phyloP scores from a whole-genome alignment of 1,140 invertebrate species.

The Ceratina calcarata region DNA sequence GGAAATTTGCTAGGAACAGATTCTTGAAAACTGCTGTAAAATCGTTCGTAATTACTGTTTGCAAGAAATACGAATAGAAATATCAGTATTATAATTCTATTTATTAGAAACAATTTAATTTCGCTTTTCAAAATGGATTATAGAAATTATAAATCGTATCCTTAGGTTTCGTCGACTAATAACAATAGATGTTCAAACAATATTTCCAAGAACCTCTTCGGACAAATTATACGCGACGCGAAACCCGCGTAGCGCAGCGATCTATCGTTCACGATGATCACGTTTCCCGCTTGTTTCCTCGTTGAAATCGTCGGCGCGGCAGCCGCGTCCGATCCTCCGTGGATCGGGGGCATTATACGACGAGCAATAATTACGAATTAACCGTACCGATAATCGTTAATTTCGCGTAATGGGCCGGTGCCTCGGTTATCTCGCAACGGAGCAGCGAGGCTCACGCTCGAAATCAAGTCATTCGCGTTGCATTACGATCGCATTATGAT shows the following conservation, averaged over 20 bases:
- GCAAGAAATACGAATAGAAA: too few relatives aligned
- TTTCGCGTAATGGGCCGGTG: conserved; percentile 52
- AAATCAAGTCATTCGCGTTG: conserved; percentile 65
- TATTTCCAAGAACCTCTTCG: neutral
- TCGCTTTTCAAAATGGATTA: too few relatives aligned
- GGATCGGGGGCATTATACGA: conserved; percentile 20
- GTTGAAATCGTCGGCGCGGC: conserved; percentile 29
- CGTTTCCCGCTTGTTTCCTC: conserved; percentile 24
- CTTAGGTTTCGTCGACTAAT: too few relatives aligned
- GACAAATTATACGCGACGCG: neutral
- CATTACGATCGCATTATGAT: conserved; percentile 68
- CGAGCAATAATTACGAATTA: conserved; percentile 59
- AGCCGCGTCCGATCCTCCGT: neutral
- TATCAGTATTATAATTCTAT: too few relatives aligned
- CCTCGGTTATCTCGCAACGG: conserved; percentile 47
- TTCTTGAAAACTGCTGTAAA: too few relatives aligned
- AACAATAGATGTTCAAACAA: too few relatives aligned
- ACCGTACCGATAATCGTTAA: conserved; percentile 60
- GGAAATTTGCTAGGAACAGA: too few relatives aligned
- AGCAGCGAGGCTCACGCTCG: conserved; percentile 43
- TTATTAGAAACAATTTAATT: too few relatives aligned
- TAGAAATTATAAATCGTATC: too few relatives aligned
- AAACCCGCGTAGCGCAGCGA: neutral
- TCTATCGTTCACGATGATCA: conserved; percentile 22
- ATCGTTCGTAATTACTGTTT: too few relatives aligned